Conservation (phyloP, 2,888 invertebrate genomes). For the Pelosia muscerda region DNA sequence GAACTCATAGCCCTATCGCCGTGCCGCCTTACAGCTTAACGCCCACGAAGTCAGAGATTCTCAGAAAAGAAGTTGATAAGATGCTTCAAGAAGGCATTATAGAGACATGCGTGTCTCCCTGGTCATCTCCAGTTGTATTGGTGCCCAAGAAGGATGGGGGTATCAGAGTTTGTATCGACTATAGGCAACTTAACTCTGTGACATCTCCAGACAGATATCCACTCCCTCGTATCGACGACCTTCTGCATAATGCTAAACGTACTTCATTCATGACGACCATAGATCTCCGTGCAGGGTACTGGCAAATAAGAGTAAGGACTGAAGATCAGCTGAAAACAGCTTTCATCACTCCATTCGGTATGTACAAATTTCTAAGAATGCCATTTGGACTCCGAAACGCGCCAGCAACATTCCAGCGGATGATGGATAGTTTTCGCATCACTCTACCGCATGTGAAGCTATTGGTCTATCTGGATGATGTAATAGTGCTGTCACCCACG, state of each 20-base stretch:
- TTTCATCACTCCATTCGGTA: conserved; percentile 45
- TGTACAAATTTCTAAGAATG: conserved; percentile 54
- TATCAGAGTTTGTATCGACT: conserved; percentile 57
- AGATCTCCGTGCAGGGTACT: conserved; percentile 18
- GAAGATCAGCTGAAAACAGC: conserved; percentile 21
- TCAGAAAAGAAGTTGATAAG: conserved; percentile 9
- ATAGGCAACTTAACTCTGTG: conserved; percentile 15
- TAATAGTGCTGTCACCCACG: background rate
- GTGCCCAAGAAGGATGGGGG: conserved; percentile 59
- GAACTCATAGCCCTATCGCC: conserved; percentile 18
- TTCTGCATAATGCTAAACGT: conserved; percentile 14
- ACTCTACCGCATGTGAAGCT: background rate
- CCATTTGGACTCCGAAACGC: conserved; percentile 58
- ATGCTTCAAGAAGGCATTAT: conserved; percentile 13
- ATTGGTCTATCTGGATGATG: background rate
- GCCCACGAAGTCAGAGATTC: background rate
- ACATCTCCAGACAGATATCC: conserved; percentile 21
- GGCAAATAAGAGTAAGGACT: conserved; percentile 11
- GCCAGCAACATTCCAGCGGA: conserved; percentile 53
- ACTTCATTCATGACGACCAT: conserved; percentile 19
- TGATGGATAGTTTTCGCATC: conserved; percentile 26
- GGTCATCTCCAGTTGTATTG: conserved; percentile 38
- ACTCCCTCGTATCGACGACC: conserved; percentile 19
- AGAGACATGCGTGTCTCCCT: conserved; percentile 43
- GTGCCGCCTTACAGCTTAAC: conserved; percentile 21